Evolutionary conservation across 2,888 invertebrate species (phyloP).

Genomic region (Yponomeuta cagnagella): DNA sequence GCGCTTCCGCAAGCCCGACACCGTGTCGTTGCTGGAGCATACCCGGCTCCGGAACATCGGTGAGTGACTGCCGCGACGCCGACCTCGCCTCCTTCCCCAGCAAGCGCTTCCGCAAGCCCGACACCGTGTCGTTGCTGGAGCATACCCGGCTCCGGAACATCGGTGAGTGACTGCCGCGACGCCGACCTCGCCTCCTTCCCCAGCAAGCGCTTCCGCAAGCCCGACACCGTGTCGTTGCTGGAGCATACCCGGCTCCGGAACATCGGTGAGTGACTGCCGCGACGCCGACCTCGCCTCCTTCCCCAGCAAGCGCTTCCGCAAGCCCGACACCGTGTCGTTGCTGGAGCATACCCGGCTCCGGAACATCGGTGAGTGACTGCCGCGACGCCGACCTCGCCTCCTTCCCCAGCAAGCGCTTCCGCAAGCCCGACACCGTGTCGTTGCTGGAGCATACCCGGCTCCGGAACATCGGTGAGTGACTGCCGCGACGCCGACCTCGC

Average conservation of each 20-base stretch:
- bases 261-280: conserved; percentile 84
- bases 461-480: too few relatives aligned
- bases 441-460: too few relatives aligned
- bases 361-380: conserved; percentile 91
- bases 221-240: conserved; percentile 78
- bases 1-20: conserved; percentile 86
- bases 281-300: conserved; percentile 86
- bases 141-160: conserved; percentile 97
- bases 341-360: conserved; percentile 91
- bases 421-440: too few relatives aligned
- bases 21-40: conserved; percentile 87
- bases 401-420: too few relatives aligned
- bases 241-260: conserved; percentile 97
- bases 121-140: conserved; percentile 82
- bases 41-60: conserved; percentile 97
- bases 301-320: conserved; percentile 93
- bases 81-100: conserved; percentile 87
- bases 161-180: conserved; percentile 82
- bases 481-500: too few relatives aligned
- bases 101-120: conserved; percentile 91
- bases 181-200: conserved; percentile 87
- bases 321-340: conserved; percentile 78
- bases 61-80: conserved; percentile 81
- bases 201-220: conserved; percentile 93
- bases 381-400: too few relatives aligned